Evolutionary conservation across 2,797 vertebrate genomes (phyloP).

Genomic region (Synanceia verrucosa): DNA sequence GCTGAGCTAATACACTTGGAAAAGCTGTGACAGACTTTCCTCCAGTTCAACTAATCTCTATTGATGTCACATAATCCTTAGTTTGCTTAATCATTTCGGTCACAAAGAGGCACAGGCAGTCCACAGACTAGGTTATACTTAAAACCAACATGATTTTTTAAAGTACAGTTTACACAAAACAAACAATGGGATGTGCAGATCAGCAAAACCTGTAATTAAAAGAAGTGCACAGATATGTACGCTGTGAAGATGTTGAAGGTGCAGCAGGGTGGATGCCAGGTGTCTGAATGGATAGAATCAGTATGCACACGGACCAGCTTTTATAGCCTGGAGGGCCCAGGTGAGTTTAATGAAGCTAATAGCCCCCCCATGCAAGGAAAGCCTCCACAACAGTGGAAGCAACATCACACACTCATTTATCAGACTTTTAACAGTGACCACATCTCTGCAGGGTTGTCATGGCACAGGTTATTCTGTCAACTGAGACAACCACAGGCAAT

Average conservation of each 20-base stretch:
- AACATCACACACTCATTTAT: not conserved
- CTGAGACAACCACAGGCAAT: constrained; percentile 35
- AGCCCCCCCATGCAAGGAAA: not conserved
- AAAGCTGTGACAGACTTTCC: not conserved
- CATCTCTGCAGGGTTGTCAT: constrained; percentile 15
- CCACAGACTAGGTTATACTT: not conserved
- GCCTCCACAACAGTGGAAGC: not conserved
- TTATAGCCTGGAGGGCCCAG: not conserved
- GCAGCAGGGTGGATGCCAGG: not conserved
- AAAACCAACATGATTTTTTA: not conserved
- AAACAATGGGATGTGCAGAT: not conserved
- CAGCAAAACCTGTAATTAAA: not conserved
- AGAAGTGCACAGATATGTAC: not conserved
- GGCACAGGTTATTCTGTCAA: constrained; percentile 21
- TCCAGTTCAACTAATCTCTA: not conserved
- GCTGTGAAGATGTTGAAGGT: not conserved
- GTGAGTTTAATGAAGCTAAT: not conserved
- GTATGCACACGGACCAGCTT: not conserved
- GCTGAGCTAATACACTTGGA: not conserved
- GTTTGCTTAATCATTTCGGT: not conserved
- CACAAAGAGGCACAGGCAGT: not conserved
- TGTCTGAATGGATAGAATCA: not conserved
- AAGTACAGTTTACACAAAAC: not conserved
- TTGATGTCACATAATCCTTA: not conserved
- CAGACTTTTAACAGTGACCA: not conserved